Base-by-base conservation (phyloP, 37 sponge, comb jelly and placozoan genomes). In the Chondrosia reniformis region DNA sequence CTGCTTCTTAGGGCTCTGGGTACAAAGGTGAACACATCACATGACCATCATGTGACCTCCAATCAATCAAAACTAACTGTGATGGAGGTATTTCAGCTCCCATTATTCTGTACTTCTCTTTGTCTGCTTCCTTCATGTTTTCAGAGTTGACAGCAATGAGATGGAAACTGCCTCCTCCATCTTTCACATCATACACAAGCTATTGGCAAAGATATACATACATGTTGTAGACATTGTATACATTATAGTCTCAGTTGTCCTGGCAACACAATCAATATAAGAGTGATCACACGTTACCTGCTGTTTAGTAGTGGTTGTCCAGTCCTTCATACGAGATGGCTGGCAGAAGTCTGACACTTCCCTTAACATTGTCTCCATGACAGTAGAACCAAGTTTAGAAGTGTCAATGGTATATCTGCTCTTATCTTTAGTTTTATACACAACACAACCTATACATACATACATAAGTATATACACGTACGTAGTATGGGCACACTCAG, bases 331-430 rank as follows among this genome's bases (percentile, higher is more conserved):
- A 13, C 78, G 61, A 40, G 57, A 34, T 52, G 89, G 83, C 64
- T 91, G 74, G 76, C 95, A 94, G 76, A 94, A 91, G 22, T 80
- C 80, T 0, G 75, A 71, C 36, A 91, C 89, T 55, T 94, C 95
- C 38, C 61, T 79, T 44, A 94, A 78, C 89, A 94, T 91, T 12
- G 86, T 85, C 34, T 79, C 79, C 95, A 94, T 87, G 33, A 94
- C 74, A 6, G 89, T 88, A 43, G 88, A 88, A 31, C 95, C 91
- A 0, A 94, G 85, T 17, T 91, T 72, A 1, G 65, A 24, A 2
- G 89, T 92, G 82, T 92, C 83, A 3, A 69, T 44, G 4, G 15
- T 2, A 3, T 69, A 41, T 7, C 10, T 25, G 15, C 25, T 9
- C 10, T 24, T 25, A 37, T 69, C 41, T 44, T 69, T 69, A 31